Percentiles rank a stretch among this genome's conserved stretches.
phyloP scores from a whole-genome alignment of 2,797 vertebrate genomes.

The Gymnoscopelus braueri region DNA sequence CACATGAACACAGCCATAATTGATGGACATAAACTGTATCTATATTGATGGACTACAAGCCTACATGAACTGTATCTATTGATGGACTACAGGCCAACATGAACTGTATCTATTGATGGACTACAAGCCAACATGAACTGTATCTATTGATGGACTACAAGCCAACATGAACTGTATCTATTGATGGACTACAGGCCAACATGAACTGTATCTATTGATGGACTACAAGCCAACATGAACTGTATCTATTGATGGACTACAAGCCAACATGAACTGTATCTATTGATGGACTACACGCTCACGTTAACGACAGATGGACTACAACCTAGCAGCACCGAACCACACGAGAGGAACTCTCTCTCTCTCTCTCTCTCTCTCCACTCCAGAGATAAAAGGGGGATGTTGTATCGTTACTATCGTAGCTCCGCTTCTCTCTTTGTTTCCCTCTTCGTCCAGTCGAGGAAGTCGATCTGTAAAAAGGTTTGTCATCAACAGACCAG shows the following conservation, averaged over 20 bases:
- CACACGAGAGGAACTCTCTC: too few species aligned
- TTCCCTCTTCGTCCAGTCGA: too few species aligned
- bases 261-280: not conserved
- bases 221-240: too few species aligned
- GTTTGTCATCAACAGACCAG: too few species aligned
- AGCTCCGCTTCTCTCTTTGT: too few species aligned
- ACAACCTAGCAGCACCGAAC: conserved; percentile 13
- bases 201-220: not conserved
- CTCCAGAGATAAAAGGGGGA: too few species aligned
- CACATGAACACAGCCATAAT: conserved; percentile 60
- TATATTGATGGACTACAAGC: conserved; percentile 38
- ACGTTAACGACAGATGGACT: conserved; percentile 30
- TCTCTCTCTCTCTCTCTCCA: too few species aligned
- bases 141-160: too few species aligned
- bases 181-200: conserved; percentile 47
- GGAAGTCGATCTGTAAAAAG: too few species aligned
- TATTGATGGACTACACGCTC: conserved; percentile 4
- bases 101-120: conserved; percentile 3
- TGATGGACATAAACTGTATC: conserved; percentile 29
- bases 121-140: conserved; percentile 27
- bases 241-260: conserved; percentile 28
- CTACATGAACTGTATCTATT: conserved; percentile 6
- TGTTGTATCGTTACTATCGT: too few species aligned
- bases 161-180: not conserved
- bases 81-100: too few species aligned